Conservation (phyloP, 2,797 vertebrate genomes). For the Sebastes kiyomatsui region DNA sequence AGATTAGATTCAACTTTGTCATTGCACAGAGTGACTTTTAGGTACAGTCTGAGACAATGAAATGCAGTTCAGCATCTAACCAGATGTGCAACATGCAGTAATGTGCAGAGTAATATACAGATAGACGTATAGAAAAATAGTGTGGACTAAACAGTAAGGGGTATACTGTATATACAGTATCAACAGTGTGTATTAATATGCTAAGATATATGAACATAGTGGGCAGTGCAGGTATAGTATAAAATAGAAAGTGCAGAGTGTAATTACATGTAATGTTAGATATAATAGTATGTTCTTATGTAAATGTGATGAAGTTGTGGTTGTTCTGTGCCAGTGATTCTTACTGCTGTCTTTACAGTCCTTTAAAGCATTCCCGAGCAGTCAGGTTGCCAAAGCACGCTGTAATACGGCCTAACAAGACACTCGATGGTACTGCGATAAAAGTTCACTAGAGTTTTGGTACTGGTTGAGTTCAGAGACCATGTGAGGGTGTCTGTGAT, state of each 20-base stretch:
- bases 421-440: background rate
- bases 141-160: too few relatives aligned
- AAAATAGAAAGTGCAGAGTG: fast-evolving
- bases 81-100: background rate
- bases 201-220: background rate
- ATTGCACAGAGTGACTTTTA: background rate
- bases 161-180: too few relatives aligned
- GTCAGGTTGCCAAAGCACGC: background rate
- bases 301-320: background rate
- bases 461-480: background rate
- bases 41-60: background rate
- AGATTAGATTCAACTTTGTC: too few relatives aligned
- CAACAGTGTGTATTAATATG: background rate
- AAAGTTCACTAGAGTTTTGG: background rate
- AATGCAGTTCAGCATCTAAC: background rate
- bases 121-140: too few relatives aligned
- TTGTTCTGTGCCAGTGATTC: background rate
- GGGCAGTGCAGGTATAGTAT: background rate
- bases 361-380: background rate
- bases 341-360: background rate
- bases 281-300: background rate
- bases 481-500: background rate
- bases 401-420: background rate
- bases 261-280: background rate
- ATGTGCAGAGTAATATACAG: background rate